These are phyloP conservation scores for Caenorhabditis sp. DNA, from an alignment of 2,888 invertebrate genomes.

Conservation along the genomic window DNA sequence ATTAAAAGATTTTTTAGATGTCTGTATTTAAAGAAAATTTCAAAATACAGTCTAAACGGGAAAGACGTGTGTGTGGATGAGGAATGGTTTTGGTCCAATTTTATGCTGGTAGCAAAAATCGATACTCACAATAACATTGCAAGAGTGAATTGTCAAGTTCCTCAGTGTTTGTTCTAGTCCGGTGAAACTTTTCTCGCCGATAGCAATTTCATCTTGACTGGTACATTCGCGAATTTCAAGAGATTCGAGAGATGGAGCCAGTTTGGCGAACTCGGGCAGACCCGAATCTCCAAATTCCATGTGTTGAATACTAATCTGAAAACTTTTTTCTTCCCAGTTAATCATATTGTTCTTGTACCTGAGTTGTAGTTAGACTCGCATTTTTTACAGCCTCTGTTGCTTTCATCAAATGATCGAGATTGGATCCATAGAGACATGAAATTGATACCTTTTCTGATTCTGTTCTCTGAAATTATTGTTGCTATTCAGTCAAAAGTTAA, in stretches of 20 bases:
- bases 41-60: too few relatives aligned
- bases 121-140: constrained; percentile 50
- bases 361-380: constrained; percentile 49
- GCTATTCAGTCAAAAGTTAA: not conserved
- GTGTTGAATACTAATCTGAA: constrained; percentile 57
- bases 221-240: constrained; percentile 55
- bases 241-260: constrained; percentile 43
- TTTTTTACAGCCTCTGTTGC: constrained; percentile 54
- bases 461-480: constrained; percentile 23
- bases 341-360: constrained; percentile 35
- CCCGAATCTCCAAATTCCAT: constrained; percentile 50
- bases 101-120: too few relatives aligned
- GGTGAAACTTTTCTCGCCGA: constrained; percentile 37
- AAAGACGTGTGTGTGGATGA: too few relatives aligned
- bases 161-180: constrained; percentile 42
- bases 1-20: too few relatives aligned
- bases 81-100: too few relatives aligned
- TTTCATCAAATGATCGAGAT: constrained; percentile 52
- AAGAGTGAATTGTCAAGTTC: constrained; percentile 60
- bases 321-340: not conserved
- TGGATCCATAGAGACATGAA: constrained; percentile 63
- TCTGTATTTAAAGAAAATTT: too few relatives aligned
- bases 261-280: constrained; percentile 37
- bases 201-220: constrained; percentile 31
- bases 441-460: constrained; percentile 44